Percentiles rank a stretch among this genome's conserved stretches.
phyloP scores from a whole-genome alignment of 2,888 invertebrate species.

The Drosophila mimetica region DNA sequence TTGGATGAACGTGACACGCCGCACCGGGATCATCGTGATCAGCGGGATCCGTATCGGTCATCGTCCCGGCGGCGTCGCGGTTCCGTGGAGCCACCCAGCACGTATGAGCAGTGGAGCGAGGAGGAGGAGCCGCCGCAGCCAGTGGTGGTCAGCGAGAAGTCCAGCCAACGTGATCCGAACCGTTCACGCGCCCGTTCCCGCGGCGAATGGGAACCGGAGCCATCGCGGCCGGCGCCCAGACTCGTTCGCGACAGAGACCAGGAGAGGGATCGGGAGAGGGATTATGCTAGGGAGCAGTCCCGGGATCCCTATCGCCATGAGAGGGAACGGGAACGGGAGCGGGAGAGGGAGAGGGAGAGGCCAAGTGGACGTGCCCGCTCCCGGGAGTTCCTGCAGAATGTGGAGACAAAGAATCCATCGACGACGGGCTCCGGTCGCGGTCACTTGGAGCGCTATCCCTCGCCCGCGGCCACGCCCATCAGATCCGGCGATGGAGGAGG shows the following conservation, averaged over 20 bases:
- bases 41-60: constrained; percentile 50
- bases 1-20: constrained; percentile 85
- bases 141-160: constrained; percentile 11
- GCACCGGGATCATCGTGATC: constrained; percentile 36
- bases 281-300: constrained; percentile 58
- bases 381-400: constrained; percentile 59
- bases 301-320: constrained; percentile 67
- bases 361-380: constrained; percentile 51
- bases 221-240: constrained; percentile 33
- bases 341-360: constrained; percentile 32
- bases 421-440: constrained; percentile 54
- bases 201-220: constrained; percentile 65
- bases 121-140: constrained; percentile 68
- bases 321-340: constrained; percentile 37
- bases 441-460: constrained; percentile 66
- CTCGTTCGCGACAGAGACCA: constrained; percentile 44
- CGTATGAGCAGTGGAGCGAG: constrained; percentile 83
- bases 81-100: constrained; percentile 70
- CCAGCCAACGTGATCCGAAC: constrained; percentile 37
- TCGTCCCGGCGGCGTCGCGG: constrained; percentile 72
- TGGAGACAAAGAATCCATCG: constrained; percentile 55
- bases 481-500: constrained; percentile 37
- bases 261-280: constrained; percentile 65
- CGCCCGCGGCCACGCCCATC: constrained; percentile 72
- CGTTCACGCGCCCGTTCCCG: constrained; percentile 72